A percentile compares a stretch with the other conserved stretches of the same genome.
phyloP scores from a whole-genome alignment of 2,113 vertebrate species.

The Callionymus lyra region DNA sequence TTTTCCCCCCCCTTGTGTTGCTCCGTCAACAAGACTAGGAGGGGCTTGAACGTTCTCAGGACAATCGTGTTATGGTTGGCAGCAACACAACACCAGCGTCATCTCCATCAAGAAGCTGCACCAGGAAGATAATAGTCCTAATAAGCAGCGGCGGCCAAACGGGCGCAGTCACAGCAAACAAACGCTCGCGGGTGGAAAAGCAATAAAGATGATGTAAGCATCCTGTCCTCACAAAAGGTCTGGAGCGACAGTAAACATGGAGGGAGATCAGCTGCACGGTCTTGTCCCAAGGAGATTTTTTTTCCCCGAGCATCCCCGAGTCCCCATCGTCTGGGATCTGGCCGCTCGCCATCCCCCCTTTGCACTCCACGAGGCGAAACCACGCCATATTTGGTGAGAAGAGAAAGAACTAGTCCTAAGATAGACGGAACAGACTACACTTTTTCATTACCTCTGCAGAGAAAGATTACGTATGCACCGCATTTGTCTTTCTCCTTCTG shows the following conservation, averaged over 20 bases:
- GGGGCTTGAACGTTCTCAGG: slow-evolving; percentile 27
- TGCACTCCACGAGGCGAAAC: slow-evolving; percentile 23
- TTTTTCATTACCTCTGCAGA: no score
- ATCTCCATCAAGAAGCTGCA: slow-evolving; percentile 5
- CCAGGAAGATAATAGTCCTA: slow-evolving; percentile 23
- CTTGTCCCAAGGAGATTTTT: slow-evolving; percentile 11
- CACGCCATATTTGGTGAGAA: slow-evolving; percentile 44
- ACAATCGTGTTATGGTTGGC: slow-evolving; percentile 34
- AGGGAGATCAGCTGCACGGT: slow-evolving; percentile 6
- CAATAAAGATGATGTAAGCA: background rate
- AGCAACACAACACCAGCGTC: slow-evolving; percentile 5
- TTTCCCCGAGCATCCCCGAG: slow-evolving; percentile 7
- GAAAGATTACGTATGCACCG: no score
- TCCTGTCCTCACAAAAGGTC: no score
- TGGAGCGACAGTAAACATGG: background rate
- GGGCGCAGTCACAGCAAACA: background rate
- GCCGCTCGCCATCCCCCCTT: slow-evolving; percentile 4
- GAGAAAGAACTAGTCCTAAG: slow-evolving; percentile 4
- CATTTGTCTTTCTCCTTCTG: no score
- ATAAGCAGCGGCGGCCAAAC: background rate
- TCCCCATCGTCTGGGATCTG: slow-evolving; percentile 4
- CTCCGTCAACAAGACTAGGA: background rate
- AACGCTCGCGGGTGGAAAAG: background rate
- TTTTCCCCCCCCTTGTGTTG: background rate
- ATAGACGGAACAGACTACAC: no score